Conservation (phyloP, 2,797 vertebrate genomes). For the Lemur catta region DNA sequence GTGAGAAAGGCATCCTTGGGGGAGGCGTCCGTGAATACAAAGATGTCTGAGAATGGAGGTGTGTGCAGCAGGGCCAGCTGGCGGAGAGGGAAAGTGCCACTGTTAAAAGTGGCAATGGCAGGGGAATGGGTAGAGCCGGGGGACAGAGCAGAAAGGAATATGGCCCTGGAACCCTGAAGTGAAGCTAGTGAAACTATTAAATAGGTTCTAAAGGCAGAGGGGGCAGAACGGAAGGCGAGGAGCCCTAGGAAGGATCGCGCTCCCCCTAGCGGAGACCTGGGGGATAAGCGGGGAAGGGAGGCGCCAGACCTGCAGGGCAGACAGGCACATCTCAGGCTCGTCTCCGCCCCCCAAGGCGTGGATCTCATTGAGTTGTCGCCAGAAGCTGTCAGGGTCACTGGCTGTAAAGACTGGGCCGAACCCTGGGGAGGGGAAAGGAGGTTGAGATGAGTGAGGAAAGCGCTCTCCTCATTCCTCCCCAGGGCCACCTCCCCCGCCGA, state of each 20-base stretch:
- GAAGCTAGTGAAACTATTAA: not conserved
- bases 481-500: not conserved
- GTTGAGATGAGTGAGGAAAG: not conserved
- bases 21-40: constrained; percentile 93
- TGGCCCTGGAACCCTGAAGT: not conserved
- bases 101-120: not conserved
- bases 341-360: constrained; percentile 90
- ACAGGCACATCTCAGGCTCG: constrained; percentile 94
- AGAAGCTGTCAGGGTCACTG: constrained; percentile 88
- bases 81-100: not conserved
- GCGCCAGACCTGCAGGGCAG: constrained; percentile 87
- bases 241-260: not conserved
- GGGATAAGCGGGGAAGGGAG: not conserved
- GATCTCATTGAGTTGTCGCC: constrained; percentile 85
- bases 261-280: not conserved
- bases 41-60: constrained; percentile 91
- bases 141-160: not conserved
- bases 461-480: not conserved
- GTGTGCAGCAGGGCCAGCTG: constrained; percentile 91
- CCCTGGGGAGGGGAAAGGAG: constrained; percentile 74
- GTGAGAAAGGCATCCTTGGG: constrained; percentile 90
- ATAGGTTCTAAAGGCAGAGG: not conserved
- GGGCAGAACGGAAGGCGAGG: rapidly evolving
- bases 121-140: not conserved
- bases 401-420: constrained; percentile 90